Evolutionary conservation across 2,113 vertebrate species (phyloP), one percentile per base, ranked within the genome.

Genomic region (Hydrochoerus hydrochaeris): DNA sequence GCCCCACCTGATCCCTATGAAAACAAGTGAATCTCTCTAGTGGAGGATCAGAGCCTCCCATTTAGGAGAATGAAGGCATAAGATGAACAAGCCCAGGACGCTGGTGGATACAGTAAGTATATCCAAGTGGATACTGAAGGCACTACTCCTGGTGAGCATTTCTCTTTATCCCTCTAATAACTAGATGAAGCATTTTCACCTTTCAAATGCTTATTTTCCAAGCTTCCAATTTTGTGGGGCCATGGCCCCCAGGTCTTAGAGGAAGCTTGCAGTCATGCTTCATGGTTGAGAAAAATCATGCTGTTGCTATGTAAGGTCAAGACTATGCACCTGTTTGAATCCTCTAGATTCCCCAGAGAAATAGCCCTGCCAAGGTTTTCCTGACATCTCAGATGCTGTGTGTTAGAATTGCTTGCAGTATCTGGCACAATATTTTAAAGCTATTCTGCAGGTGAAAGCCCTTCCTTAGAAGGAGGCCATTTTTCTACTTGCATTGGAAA

Each of bases 181-280:
- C 60, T 57, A 94, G 80, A 97, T 60, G 81, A 96, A 82, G 54
- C 38, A 26, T 85, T 97, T 91, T 95, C 65, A 46, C 62, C 60
- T 94, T 95, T 35, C 0, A 32, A 95, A 93, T 77, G 65, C 57
- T 98, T 86, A 60, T 95, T 95, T 95, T 94, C 78, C 46, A 75
- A 95, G 92, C 60, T 97, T 95, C 94, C 94, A 92, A 95, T 97
- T 97, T 97, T 78, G 71, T 5, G 35, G 67, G 96, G 90, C 96
- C 90, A 30, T 77, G 91, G 85, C 94, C 93, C 95, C 65, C 60
- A 24, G 85, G 60, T 94, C 95, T 95, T 88, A 58, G 1, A 90
- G 49, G 38, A 94, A 88, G 75, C 57, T 0, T 49, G 65, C 87
- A 90, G 58, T 88, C 94, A 85, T 86, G 93, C 94, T 96, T 95